These are phyloP conservation scores for Notothenia rossii DNA, from an alignment of 2,113 vertebrate species.

Conservation along the genomic window DNA sequence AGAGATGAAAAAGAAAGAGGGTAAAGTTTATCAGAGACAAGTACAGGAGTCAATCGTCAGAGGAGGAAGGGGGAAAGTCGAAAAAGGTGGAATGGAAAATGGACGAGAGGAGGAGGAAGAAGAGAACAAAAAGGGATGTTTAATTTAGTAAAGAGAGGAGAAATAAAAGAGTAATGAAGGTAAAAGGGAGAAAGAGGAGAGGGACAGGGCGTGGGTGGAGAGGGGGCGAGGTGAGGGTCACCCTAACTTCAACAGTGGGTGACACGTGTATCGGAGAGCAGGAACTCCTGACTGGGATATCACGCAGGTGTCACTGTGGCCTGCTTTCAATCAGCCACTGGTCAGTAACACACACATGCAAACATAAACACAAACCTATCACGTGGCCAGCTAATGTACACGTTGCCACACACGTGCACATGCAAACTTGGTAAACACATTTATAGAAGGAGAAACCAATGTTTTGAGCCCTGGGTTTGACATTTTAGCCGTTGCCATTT, in stretches of 20 bases:
- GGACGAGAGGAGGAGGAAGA: too few species aligned
- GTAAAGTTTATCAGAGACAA: constrained; percentile 55
- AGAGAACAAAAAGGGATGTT: neutral
- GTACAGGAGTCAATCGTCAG: constrained; percentile 5
- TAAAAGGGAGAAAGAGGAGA: neutral
- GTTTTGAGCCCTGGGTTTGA: too few species aligned
- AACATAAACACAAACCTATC: constrained; percentile 28
- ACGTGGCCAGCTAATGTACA: constrained; percentile 12
- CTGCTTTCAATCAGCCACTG: constrained; percentile 44
- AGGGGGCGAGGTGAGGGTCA: constrained; percentile 55
- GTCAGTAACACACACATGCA: constrained; percentile 52
- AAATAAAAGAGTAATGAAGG: neutral
- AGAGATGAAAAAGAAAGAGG: constrained; percentile 59
- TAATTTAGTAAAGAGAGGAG: neutral
- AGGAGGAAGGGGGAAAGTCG: neutral
- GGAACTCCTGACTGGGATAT: constrained; percentile 53
- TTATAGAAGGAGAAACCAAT: too few species aligned
- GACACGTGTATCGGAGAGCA: constrained; percentile 32
- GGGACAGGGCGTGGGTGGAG: neutral
- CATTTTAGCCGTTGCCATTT: too few species aligned
- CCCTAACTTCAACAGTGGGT: constrained; percentile 47
- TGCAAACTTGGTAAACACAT: too few species aligned
- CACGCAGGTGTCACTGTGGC: constrained; percentile 9
- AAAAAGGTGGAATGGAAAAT: neutral
- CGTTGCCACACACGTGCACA: neutral